Percentiles rank a stretch among this genome's conserved stretches.
phyloP scores from a whole-genome alignment of 2,797 vertebrate species.

The Clarias fuscus region DNA sequence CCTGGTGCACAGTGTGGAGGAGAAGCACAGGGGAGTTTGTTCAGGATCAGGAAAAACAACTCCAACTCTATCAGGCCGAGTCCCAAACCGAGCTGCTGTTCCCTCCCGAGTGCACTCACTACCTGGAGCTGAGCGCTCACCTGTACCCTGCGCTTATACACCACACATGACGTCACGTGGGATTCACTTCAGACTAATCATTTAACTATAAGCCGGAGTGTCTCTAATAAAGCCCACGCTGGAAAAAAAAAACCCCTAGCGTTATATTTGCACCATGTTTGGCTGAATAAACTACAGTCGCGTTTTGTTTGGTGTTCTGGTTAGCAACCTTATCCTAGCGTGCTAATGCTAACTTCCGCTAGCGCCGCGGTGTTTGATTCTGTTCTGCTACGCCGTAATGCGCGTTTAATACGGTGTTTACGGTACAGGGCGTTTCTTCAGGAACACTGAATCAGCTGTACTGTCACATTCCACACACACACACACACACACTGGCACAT shows the following conservation, averaged over 20 bases:
- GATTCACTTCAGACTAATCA: too few relatives aligned
- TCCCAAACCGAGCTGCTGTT: too few relatives aligned
- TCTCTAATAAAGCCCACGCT: neutral
- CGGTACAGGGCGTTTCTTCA: neutral
- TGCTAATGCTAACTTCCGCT: neutral
- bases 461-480: neutral
- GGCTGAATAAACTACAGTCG: neutral
- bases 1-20: too few relatives aligned
- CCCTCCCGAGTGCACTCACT: too few relatives aligned
- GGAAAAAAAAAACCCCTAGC: too few relatives aligned
- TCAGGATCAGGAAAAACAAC: too few relatives aligned
- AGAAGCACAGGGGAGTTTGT: too few relatives aligned
- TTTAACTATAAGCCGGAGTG: neutral
- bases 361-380: neutral
- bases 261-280: neutral
- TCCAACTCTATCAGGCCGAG: too few relatives aligned
- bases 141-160: too few relatives aligned
- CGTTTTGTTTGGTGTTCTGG: too few relatives aligned
- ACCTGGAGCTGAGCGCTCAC: too few relatives aligned
- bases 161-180: too few relatives aligned
- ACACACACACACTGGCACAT: neutral
- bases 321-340: neutral
- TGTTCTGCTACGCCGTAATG: accelerated
- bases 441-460: neutral
- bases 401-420: neutral